phyloP scores from a whole-genome alignment of 2,113 vertebrate genomes.

The Aphyosemion australe region DNA sequence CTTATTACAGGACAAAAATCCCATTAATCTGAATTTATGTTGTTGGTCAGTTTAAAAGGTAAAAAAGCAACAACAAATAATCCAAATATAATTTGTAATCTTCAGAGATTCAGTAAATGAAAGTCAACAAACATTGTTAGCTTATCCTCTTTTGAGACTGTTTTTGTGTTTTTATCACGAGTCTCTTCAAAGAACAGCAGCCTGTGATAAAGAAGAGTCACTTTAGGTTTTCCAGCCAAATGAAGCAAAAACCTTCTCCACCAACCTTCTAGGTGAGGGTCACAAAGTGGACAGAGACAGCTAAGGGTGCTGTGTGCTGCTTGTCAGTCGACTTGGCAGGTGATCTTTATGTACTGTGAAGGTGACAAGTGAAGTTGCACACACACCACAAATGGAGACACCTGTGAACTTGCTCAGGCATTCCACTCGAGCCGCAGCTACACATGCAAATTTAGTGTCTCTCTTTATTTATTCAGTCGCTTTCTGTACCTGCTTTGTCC shows the following conservation, averaged over 20 bases:
- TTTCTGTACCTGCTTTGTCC: not conserved
- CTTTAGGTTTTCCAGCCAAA: constrained; percentile 10
- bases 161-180: not conserved
- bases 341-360: not conserved
- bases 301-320: not conserved
- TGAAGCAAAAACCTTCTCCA: not conserved
- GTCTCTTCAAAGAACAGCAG: not conserved
- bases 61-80: no score
- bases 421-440: not conserved
- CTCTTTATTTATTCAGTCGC: not conserved
- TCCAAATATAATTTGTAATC: no score
- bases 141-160: no score
- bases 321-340: not conserved
- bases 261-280: not conserved
- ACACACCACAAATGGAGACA: not conserved
- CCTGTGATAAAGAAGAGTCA: not conserved
- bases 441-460: not conserved
- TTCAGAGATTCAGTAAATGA: no score
- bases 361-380: not conserved
- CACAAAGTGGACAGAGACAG: not conserved
- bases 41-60: no score
- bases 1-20: no score
- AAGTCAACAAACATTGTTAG: no score
- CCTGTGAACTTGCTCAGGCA: not conserved
- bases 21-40: no score